These are phyloP conservation scores for Ophion ellenae DNA, from an alignment of 2,888 invertebrate species.

Conservation along the genomic window DNA sequence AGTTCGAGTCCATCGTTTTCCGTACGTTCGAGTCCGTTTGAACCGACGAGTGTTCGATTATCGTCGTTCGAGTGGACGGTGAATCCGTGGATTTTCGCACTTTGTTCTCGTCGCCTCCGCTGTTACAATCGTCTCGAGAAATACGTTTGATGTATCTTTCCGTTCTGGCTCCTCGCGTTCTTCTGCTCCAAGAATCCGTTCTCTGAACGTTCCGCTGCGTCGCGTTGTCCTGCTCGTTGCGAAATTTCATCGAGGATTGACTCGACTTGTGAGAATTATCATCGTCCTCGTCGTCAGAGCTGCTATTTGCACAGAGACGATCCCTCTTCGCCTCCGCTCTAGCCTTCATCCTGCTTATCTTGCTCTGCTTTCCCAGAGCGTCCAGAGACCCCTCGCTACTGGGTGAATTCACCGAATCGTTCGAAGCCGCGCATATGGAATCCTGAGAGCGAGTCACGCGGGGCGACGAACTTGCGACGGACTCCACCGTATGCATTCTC, in stretches of 20 bases:
- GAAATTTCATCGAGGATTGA: slow-evolving; percentile 87
- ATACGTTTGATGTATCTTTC: slow-evolving; percentile 92
- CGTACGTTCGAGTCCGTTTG: slow-evolving; percentile 2
- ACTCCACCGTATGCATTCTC: neutral
- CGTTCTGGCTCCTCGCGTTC: slow-evolving; percentile 90
- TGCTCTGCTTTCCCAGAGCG: slow-evolving; percentile 75
- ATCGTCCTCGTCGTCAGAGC: slow-evolving; percentile 90
- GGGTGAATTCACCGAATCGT: slow-evolving; percentile 73
- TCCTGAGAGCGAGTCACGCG: slow-evolving; percentile 8
- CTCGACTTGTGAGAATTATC: slow-evolving; percentile 86
- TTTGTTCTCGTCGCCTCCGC: slow-evolving; percentile 44
- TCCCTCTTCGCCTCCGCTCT: slow-evolving; percentile 88
- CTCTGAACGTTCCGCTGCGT: slow-evolving; percentile 85
- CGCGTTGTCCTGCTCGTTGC: slow-evolving; percentile 88
- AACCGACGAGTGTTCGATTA: slow-evolving; percentile 6
- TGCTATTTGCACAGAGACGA: slow-evolving; percentile 86
- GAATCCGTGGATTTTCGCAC: neutral
- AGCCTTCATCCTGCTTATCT: slow-evolving; percentile 87
- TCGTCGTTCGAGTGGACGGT: neutral
- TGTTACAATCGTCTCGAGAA: slow-evolving; percentile 82
- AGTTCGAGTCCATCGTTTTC: neutral
- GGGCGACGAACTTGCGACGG: neutral
- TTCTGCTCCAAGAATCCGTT: slow-evolving; percentile 86
- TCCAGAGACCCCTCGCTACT: slow-evolving; percentile 85
- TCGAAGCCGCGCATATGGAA: slow-evolving; percentile 4